Evolutionary conservation across 2,888 invertebrate genomes (phyloP), one percentile per base, ranked within the genome.

Genomic region (Laothoe populi): DNA sequence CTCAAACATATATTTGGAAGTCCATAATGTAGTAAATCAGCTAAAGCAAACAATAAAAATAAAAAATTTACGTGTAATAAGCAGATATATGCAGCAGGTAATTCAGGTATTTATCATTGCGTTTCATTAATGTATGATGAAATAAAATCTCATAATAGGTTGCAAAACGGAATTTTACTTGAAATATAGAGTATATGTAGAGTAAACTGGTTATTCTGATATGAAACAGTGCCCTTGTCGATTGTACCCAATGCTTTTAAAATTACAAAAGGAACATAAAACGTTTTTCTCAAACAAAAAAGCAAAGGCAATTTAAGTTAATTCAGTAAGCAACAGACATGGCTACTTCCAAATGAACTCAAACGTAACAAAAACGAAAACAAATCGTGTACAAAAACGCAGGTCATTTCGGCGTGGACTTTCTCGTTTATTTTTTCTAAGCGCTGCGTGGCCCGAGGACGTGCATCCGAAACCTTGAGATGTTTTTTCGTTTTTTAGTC

Each of bases 311-410:
- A 90, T 91, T 90, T 88, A 84, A 90, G 89, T 88, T 90, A 90
- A 92, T 92, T 90, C 88, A 86, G 92, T 92, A 88, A 90, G 88
- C 88, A 90, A 83, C 85, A 84, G 88, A 87, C 90, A 84, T 87
- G 86, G 92, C 90, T 90, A 89, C 92, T 91, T 89, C 90, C 83
- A 92, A 92, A 92, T 92, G 92, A 92, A 91, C 90, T 90, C 90
- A 88, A 91, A 90, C 83, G 87, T 86, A 87, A 92, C 89, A 92
- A 92, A 92, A 92, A 92, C 86, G 84, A 90, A 89, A 92, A 92
- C 90, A 91, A 92, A 90, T 86, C 88, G 78, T 86, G 86, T 79
- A 92, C 88, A 92, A 92, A 92, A 92, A 92, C 88, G 86, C 90
- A 88, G 92, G 92, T 92, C 92, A 92, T 90, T 91, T 90, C 88